phyloP scores from a whole-genome alignment of 2,113 vertebrate genomes.

The Rhinopomastus cyanomelas region DNA sequence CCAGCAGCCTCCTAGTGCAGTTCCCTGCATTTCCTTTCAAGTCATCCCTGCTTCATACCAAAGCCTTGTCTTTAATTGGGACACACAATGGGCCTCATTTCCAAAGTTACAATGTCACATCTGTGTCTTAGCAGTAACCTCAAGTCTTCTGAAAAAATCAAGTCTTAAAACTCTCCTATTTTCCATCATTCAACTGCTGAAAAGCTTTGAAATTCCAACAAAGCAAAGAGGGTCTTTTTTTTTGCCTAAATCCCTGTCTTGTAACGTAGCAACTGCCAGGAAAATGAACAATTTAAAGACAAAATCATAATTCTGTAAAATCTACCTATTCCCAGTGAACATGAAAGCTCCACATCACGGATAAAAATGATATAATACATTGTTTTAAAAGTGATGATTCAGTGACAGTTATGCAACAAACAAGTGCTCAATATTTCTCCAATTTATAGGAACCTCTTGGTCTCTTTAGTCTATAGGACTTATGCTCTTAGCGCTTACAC shows the following conservation, averaged over 20 bases:
- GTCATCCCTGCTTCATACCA: neutral
- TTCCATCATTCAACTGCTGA: constrained; percentile 24
- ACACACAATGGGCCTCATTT: neutral
- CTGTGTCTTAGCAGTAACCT: neutral
- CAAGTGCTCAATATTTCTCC: neutral
- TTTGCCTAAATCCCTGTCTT: neutral
- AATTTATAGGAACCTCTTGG: constrained; percentile 3
- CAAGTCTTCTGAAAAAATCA: neutral
- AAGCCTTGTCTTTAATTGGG: neutral
- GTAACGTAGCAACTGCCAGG: constrained; percentile 54
- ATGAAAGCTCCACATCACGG: constrained; percentile 47
- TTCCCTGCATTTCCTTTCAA: neutral
- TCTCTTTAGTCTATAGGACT: constrained; percentile 15
- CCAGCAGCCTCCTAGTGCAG: neutral
- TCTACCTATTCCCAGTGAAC: constrained; percentile 59
- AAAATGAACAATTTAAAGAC: constrained; percentile 65
- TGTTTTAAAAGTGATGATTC: constrained; percentile 58
- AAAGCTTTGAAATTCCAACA: constrained; percentile 40
- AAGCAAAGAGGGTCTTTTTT: neutral
- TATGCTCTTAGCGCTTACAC: neutral
- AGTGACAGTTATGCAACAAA: constrained; percentile 56
- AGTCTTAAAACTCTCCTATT: constrained; percentile 16
- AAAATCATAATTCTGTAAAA: constrained; percentile 70
- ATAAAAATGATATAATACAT: constrained; percentile 30
- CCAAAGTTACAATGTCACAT: neutral